Percentiles rank a stretch among this genome's conserved stretches.
Evolutionary conservation across 1,140 invertebrate species (phyloP).

Genomic region (Achatina immaculata): DNA sequence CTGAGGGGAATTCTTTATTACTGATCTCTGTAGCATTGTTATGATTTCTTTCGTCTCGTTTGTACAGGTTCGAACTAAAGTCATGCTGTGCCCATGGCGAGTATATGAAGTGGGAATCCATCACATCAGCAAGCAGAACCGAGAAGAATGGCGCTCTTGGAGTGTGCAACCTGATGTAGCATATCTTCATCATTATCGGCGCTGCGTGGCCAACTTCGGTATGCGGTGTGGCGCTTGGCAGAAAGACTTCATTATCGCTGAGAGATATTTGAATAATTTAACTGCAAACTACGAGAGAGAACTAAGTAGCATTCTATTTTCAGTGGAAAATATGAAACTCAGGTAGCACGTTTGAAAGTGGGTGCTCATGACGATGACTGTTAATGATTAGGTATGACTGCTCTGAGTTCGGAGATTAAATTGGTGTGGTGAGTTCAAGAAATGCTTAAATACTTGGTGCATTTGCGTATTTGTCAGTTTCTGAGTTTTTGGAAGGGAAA

Average conservation of each 20-base stretch:
- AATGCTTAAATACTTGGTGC: no score
- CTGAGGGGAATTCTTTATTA: no score
- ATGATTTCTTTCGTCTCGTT: background rate
- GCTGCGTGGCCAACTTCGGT: conserved; percentile 61
- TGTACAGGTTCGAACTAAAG: conserved; percentile 64
- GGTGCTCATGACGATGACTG: no score
- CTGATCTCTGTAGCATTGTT: no score
- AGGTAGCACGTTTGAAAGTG: no score
- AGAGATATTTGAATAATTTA: conserved; percentile 28
- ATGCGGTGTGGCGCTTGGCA: conserved; percentile 58
- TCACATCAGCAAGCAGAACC: conserved; percentile 64
- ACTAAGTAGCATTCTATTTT: background rate
- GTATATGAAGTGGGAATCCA: conserved; percentile 70
- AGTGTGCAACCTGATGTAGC: conserved; percentile 77
- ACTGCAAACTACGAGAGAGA: background rate
- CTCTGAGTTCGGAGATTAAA: no score
- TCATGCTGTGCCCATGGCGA: conserved; percentile 58
- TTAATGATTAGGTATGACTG: no score
- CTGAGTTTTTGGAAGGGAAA: no score
- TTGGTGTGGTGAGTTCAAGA: no score
- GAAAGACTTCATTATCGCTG: conserved; percentile 46
- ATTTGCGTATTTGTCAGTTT: no score
- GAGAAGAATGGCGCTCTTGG: conserved; percentile 48
- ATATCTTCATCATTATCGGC: conserved; percentile 90
- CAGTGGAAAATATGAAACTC: no score